Evolutionary conservation across 2,797 vertebrate genomes (phyloP).

Genomic region (Chaunax sp.): DNA sequence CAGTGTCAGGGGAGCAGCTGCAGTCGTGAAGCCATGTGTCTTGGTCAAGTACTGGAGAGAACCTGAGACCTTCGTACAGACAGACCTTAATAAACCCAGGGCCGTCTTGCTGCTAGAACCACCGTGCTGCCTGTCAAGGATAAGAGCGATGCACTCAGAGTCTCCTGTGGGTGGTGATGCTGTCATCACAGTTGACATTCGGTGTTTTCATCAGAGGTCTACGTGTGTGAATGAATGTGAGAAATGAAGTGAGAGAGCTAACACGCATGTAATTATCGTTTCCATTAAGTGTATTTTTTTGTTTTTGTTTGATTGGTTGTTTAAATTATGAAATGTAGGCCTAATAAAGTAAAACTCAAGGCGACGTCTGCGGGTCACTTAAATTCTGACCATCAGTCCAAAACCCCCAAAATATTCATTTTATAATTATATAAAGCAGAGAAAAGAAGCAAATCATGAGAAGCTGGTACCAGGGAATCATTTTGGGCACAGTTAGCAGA

Average conservation of each 20-base stretch:
- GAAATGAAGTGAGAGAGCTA: constrained; percentile 20
- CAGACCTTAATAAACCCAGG: too few relatives aligned
- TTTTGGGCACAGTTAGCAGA: not conserved
- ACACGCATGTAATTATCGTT: constrained; percentile 12
- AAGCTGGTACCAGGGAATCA: not conserved
- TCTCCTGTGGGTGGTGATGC: constrained; percentile 47
- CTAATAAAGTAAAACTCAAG: not conserved
- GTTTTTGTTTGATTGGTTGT: not conserved
- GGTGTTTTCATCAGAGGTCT: constrained; percentile 34
- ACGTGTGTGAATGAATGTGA: constrained; percentile 28
- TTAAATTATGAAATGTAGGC: too few relatives aligned
- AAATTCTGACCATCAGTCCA: not conserved
- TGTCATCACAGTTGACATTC: constrained; percentile 57
- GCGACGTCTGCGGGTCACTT: not conserved
- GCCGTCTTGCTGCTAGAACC: constrained; percentile 8
- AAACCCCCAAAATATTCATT: not conserved
- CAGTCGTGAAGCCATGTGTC: constrained; percentile 4
- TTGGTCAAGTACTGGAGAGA: constrained; percentile 42
- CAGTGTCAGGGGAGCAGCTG: constrained; percentile 20
- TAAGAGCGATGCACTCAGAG: constrained; percentile 52
- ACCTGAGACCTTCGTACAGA: not conserved
- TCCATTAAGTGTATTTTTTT: not conserved
- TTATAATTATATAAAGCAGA: not conserved
- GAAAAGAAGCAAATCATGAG: not conserved
- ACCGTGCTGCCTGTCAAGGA: constrained; percentile 5